A percentile compares a stretch with the other conserved stretches of the same genome.
These are phyloP conservation scores for Zygaena filipendulae DNA, from an alignment of 2,888 invertebrate species.

Conservation along the genomic window DNA sequence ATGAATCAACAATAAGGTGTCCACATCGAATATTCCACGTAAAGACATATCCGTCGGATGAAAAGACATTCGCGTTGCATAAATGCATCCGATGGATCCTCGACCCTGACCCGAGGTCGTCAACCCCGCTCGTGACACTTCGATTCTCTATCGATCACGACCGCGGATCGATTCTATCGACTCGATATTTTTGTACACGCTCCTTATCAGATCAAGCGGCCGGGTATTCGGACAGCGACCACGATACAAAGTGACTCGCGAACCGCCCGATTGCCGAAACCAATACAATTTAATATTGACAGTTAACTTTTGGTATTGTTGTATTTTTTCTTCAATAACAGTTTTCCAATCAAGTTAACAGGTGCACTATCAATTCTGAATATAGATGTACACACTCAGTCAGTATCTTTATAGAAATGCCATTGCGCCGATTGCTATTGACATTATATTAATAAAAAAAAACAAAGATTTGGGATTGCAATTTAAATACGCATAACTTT, in stretches of 20 bases:
- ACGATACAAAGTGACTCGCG: constrained; percentile 40
- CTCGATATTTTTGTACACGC: constrained; percentile 45
- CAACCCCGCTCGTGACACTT: constrained; percentile 64
- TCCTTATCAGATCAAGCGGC: constrained; percentile 52
- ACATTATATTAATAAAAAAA: too few relatives aligned
- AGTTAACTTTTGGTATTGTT: constrained; percentile 49
- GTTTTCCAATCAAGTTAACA: constrained; percentile 47
- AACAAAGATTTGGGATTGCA: too few relatives aligned
- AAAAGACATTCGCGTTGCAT: constrained; percentile 47
- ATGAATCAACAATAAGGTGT: constrained; percentile 55
- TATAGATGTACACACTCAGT: too few relatives aligned
- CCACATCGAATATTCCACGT: constrained; percentile 54
- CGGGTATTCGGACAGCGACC: constrained; percentile 15
- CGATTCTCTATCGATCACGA: constrained; percentile 67
- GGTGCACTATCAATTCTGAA: constrained; percentile 39
- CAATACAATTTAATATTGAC: constrained; percentile 37
- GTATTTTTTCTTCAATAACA: constrained; percentile 37
- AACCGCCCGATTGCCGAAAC: constrained; percentile 40
- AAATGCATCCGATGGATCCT: constrained; percentile 43
- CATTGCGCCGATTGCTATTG: too few relatives aligned
- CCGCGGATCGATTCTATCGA: constrained; percentile 46
- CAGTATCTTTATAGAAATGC: too few relatives aligned
- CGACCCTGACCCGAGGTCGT: constrained; percentile 62
- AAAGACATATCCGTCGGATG: constrained; percentile 45
- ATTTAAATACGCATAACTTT: too few relatives aligned